Evolutionary conservation across 2,888 invertebrate species (phyloP), one percentile per base, ranked within the genome.

Genomic region (Drosophila maculinotata): DNA sequence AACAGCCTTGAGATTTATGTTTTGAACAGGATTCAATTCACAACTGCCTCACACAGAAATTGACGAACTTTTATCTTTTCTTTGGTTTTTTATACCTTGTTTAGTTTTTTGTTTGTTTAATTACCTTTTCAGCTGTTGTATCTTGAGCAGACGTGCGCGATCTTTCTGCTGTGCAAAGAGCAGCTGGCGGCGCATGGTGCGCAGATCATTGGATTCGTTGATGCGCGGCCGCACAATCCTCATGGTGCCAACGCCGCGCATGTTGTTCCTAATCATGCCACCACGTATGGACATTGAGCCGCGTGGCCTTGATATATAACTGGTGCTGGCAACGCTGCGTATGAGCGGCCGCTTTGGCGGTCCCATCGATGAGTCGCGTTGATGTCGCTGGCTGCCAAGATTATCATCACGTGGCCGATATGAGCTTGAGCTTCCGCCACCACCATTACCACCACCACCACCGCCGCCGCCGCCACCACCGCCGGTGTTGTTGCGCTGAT

Each of bases 101-200:
- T 58, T 64, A 63, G 20, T 65, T 53, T 35, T 41, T 36, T 41
- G 45, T 41, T 71, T 62, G 62, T 64, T 57, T 81, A 87, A 72
- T 91, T 91, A 91, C 91, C 91, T 92, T 90, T 91, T 90, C 79
- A 92, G 74, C 65, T 89, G 90, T 82, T 91, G 90, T 76, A 92
- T 91, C 81, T 91, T 91, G 60, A 91, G 77, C 65, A 91, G 78
- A 69, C 91, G 89, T 57, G 89, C 90, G 62, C 90, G 89, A 82
- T 92, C 91, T 89, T 90, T 91, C 63, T 91, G 90, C 73, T 89
- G 89, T 38, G 91, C 90, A 74, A 89, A 85, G 60, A 91, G 70
- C 60, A 91, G 80, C 79, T 90, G 90, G 64, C 89, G 88, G 68
- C 91, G 90, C 91, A 91, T 91, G 63, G 89, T 88, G 83, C 86